Evolutionary conservation across 92 coral and sea anemone species (phyloP).

Genomic region (Metridium senile): DNA sequence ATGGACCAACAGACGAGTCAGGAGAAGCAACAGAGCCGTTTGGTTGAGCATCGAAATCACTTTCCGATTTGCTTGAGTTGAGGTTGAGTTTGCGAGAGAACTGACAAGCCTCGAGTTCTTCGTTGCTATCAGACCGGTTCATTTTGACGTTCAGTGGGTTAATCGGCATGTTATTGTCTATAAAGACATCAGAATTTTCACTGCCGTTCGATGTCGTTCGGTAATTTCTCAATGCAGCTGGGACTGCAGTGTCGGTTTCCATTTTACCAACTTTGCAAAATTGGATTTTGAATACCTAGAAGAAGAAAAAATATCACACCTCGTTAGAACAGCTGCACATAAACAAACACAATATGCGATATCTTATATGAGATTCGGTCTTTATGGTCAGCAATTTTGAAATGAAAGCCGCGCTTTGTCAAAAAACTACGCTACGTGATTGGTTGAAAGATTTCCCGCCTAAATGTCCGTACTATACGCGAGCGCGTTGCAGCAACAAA

Average conservation of each 20-base stretch:
- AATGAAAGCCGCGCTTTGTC: no score
- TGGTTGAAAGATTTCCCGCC: no score
- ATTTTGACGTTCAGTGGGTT: background rate
- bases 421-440: no score
- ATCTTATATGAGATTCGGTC: background rate
- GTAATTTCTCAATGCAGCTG: constrained; percentile 32
- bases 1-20: constrained; percentile 12
- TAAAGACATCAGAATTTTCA: constrained; percentile 31
- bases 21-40: constrained; percentile 6
- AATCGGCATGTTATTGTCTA: constrained; percentile 9
- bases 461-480: no score
- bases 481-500: no score
- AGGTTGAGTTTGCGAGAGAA: constrained; percentile 29
- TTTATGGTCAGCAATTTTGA: no score
- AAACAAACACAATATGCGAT: background rate
- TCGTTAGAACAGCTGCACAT: background rate
- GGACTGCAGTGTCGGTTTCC: constrained; percentile 4
- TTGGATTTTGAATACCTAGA: background rate
- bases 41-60: constrained; percentile 1
- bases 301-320: background rate
- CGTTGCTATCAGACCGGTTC: constrained; percentile 15
- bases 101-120: constrained; percentile 43
- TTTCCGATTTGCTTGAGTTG: constrained; percentile 23
- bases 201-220: constrained; percentile 25
- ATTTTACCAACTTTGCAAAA: background rate